Conservation (phyloP, 2,888 invertebrate genomes). For the Bhutanitis thaidina region DNA sequence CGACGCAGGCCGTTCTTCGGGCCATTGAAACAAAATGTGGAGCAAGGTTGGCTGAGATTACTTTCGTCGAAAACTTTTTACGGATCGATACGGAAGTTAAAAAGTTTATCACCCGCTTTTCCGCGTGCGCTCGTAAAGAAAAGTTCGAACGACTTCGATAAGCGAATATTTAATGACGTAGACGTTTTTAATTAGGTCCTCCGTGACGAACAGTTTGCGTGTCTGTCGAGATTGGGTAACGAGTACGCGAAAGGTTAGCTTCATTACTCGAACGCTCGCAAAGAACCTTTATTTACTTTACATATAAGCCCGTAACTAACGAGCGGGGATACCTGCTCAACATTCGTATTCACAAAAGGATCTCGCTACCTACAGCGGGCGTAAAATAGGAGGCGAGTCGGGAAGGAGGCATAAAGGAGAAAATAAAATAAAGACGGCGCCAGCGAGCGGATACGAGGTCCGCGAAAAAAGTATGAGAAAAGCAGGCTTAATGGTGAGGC, state of each 20-base stretch:
- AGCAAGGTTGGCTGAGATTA: slow-evolving; percentile 76
- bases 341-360: slow-evolving; percentile 79
- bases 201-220: slow-evolving; percentile 6
- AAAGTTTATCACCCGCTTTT: slow-evolving; percentile 63
- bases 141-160: slow-evolving; percentile 30
- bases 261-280: slow-evolving; percentile 35
- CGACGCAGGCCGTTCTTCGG: slow-evolving; percentile 52
- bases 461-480: slow-evolving; percentile 76
- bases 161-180: slow-evolving; percentile 25
- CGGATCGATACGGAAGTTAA: slow-evolving; percentile 72
- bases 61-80: slow-evolving; percentile 73
- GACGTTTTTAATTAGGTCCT: slow-evolving; percentile 34
- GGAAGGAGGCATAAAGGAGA: slow-evolving; percentile 78
- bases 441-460: slow-evolving; percentile 74
- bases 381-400: slow-evolving; percentile 74
- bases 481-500: slow-evolving; percentile 75
- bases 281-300: slow-evolving; percentile 72
- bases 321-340: slow-evolving; percentile 74
- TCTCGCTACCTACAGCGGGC: slow-evolving; percentile 75
- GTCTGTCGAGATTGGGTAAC: slow-evolving; percentile 13
- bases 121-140: slow-evolving; percentile 48
- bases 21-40: slow-evolving; percentile 75
- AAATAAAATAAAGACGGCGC: slow-evolving; percentile 79
- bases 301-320: slow-evolving; percentile 74
- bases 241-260: slow-evolving; percentile 26